Evolutionary conservation across 2,113 vertebrate genomes (phyloP).

Genomic region (Galemys pyrenaicus): DNA sequence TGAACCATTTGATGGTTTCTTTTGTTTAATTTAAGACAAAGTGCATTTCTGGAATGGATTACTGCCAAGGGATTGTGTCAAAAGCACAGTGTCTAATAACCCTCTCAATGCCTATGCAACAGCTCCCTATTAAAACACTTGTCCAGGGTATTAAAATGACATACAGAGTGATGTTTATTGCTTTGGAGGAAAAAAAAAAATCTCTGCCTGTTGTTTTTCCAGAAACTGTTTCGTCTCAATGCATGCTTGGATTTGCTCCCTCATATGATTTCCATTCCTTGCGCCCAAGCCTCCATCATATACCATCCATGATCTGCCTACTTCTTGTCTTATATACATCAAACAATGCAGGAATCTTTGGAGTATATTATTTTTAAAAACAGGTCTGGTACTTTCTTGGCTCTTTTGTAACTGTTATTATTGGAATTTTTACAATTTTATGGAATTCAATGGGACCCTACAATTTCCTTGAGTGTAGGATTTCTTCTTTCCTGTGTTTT

Average conservation of each 20-base stretch:
- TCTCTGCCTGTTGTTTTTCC: slow-evolving; percentile 49
- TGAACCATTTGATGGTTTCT: slow-evolving; percentile 47
- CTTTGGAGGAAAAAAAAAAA: slow-evolving; percentile 64
- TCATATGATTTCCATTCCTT: slow-evolving; percentile 49
- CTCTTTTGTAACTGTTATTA: slow-evolving; percentile 75
- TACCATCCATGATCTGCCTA: background rate
- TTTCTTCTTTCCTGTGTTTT: slow-evolving; percentile 83
- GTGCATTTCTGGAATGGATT: slow-evolving; percentile 44
- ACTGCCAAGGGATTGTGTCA: slow-evolving; percentile 32
- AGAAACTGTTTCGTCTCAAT: slow-evolving; percentile 55
- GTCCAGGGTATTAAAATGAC: slow-evolving; percentile 70
- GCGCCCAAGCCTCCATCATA: slow-evolving; percentile 22
- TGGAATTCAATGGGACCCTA: slow-evolving; percentile 78
- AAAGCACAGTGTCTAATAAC: slow-evolving; percentile 56
- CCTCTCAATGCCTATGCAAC: slow-evolving; percentile 35
- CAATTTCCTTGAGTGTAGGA: slow-evolving; percentile 72
- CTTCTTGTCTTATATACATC: slow-evolving; percentile 58
- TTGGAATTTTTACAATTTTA: slow-evolving; percentile 83
- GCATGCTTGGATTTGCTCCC: slow-evolving; percentile 35
- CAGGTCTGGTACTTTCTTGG: slow-evolving; percentile 74
- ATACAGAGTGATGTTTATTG: slow-evolving; percentile 65
- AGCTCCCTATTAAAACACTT: slow-evolving; percentile 64
- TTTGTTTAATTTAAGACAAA: slow-evolving; percentile 62
- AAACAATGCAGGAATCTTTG: slow-evolving; percentile 69
- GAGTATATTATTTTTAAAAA: slow-evolving; percentile 72